Evolutionary conservation across 2,888 invertebrate species (phyloP), one percentile per base, ranked within the genome.

Genomic region (Clostera curtula): DNA sequence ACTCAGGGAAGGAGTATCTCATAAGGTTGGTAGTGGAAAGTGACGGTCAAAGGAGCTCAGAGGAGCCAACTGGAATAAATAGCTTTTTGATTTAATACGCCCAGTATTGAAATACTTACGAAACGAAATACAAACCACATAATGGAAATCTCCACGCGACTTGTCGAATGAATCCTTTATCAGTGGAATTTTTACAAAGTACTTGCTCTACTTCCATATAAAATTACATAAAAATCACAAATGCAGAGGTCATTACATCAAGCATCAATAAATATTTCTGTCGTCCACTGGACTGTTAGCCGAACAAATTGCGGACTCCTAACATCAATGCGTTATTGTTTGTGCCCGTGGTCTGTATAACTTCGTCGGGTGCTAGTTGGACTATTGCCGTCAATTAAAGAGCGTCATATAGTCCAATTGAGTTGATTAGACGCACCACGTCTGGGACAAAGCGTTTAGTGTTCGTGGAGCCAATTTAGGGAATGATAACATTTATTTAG

Each of bases 361-460:
- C 53, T 49, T 50, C 41, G 35, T 31, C 41, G 54, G 21, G 36
- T 52, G 32, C 31, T 31, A 24, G 30, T 28, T 55, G 13, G 29
- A 43, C 49, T 58, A 70, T 77, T 77, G 67, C 49, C 37, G 46
- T 53, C 76, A 80, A 80, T 79, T 79, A 71, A 59, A 58, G 43
- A 50, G 72, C 65, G 62, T 59, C 61, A 63, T 64, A 45, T 65
- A 39, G 31, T 54, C 56, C 79, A 80, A 80, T 80, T 79, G 74
- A 61, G 59, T 60, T 68, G 57, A 71, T 70, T 76, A 55, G 32
- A n/a, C n/a, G n/a, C n/a, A n/a, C n/a, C n/a, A n/a, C n/a, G n/a
- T n/a, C n/a, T n/a, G n/a, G n/a, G n/a, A n/a, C n/a, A n/a, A n/a
- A n/a, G n/a, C n/a, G n/a, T n/a, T n/a, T n/a, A n/a, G n/a, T n/a